Conservation (phyloP, 2,797 vertebrate genomes). For the Poecilia velifera region DNA sequence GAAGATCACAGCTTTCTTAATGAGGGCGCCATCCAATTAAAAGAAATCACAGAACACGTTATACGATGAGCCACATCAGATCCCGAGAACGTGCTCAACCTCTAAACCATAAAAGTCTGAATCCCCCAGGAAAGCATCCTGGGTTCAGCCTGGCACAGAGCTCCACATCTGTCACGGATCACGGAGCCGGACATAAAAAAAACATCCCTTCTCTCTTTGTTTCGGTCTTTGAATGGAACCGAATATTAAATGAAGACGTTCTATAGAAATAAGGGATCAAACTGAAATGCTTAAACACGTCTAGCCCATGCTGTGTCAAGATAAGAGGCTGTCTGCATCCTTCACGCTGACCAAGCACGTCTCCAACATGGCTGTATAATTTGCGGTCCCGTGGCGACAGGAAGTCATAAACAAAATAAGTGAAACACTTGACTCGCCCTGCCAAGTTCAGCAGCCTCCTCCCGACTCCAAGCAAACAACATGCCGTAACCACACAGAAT, state of each 20-base stretch:
- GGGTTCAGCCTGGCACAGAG: slow-evolving; percentile 28
- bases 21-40: slow-evolving; percentile 45
- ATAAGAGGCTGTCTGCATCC: slow-evolving; percentile 7
- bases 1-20: slow-evolving; percentile 51
- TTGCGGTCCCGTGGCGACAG: slow-evolving; percentile 49
- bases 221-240: slow-evolving; percentile 24
- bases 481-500: slow-evolving; percentile 24
- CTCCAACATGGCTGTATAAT: slow-evolving; percentile 33
- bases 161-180: slow-evolving; percentile 57
- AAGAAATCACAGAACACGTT: slow-evolving; percentile 21
- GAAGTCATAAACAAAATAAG: slow-evolving; percentile 69
- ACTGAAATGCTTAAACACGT: slow-evolving; percentile 12
- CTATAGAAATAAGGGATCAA: slow-evolving; percentile 12
- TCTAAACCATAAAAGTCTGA: slow-evolving; percentile 31
- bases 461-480: slow-evolving; percentile 28
- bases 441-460: slow-evolving; percentile 46
- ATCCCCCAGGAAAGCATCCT: slow-evolving; percentile 31
- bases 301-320: slow-evolving; percentile 19
- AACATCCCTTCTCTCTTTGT: slow-evolving; percentile 21
- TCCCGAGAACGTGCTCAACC: slow-evolving; percentile 37
- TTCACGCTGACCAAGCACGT: slow-evolving; percentile 16
- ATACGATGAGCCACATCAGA: slow-evolving; percentile 28
- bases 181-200: slow-evolving; percentile 11
- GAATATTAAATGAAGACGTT: slow-evolving; percentile 26
- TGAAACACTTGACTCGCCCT: slow-evolving; percentile 20